Evolutionary conservation across 2,113 vertebrate species (phyloP), one percentile per base, ranked within the genome.

Genomic region (Phaethornis superciliosus): DNA sequence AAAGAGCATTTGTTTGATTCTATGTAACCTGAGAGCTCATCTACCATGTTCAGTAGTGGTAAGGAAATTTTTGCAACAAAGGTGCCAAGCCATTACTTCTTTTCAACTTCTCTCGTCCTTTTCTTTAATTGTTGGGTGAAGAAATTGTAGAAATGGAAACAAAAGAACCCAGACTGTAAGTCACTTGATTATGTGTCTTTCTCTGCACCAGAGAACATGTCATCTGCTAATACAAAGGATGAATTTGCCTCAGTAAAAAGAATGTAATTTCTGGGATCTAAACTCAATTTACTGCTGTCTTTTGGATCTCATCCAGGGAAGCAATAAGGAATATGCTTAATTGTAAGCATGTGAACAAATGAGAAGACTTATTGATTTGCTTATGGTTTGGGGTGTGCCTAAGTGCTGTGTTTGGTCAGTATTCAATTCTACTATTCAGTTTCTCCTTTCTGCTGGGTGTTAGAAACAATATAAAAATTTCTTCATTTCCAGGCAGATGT

Each of bases 281-380:
- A 88, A 59, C 88, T 95, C 89, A 85, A 21, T 88, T 95, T 70
- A 49, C 71, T 93, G 71, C 64, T 84, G 68, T 42, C 35, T 91
- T 90, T 81, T 95, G 95, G 93, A 85, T 88, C 35, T 10, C 21
- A 71, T 83, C 90, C 95, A 94, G 65, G 56, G 60, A 93, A 93
- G 82, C 91, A 93, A 77, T 95, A 96, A 94, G 49, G 85, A 90
- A 69, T 86, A 85, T 4, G 10, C 90, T 94, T 88, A 95, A 91
- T 64, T 96, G 88, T 91, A 93, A 94, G 52, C 81, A 85, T 63
- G 79, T 60, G 95, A 91, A 75, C 52, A 90, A 94, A 92, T 52
- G 78, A 94, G 79, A 63, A 85, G 28, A 78, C 56, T 60, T 91
- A 95, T 95, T 91, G 93, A 94, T 95, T 93, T 75, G 68, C 72